Evolutionary conservation across 2,113 vertebrate genomes (phyloP).

Genomic region (Spea multiplicata): DNA sequence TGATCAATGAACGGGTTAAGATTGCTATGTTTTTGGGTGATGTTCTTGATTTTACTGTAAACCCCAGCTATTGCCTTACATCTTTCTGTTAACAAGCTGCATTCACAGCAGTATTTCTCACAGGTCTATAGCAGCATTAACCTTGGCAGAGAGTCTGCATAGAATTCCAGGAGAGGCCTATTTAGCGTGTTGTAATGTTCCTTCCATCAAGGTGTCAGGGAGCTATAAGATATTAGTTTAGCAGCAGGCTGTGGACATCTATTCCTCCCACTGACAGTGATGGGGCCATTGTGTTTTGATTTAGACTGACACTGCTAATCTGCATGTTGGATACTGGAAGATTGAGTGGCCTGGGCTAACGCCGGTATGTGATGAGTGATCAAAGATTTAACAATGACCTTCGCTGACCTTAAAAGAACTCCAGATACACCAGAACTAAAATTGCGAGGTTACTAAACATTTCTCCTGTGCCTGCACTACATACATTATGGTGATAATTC

Average conservation of each 20-base stretch:
- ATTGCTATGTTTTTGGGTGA: conserved; percentile 2
- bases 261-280: conserved; percentile 39
- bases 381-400: conserved; percentile 6
- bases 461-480: too few relatives aligned
- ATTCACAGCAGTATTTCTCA: conserved; percentile 18
- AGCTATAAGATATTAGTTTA: conserved; percentile 17
- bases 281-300: conserved; percentile 3
- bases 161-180: conserved; percentile 41
- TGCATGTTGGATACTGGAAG: conserved; percentile 25
- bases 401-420: conserved; percentile 5
- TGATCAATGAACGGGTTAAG: background rate
- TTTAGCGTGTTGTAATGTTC: conserved; percentile 37
- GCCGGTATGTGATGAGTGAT: background rate
- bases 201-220: conserved; percentile 27
- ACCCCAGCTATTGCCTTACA: background rate
- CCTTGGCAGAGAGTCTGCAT: conserved; percentile 37
- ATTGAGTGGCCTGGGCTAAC: conserved; percentile 1
- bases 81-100: conserved; percentile 25
- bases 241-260: background rate
- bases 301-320: conserved; percentile 40
- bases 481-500: too few relatives aligned
- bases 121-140: conserved; percentile 28
- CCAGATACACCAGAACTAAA: too few relatives aligned
- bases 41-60: conserved; percentile 4
- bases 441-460: too few relatives aligned